Percentiles rank a stretch among this genome's conserved stretches.
These are phyloP conservation scores for Machimus atricapillus DNA, from an alignment of 2,888 invertebrate species.

Conservation along the genomic window DNA sequence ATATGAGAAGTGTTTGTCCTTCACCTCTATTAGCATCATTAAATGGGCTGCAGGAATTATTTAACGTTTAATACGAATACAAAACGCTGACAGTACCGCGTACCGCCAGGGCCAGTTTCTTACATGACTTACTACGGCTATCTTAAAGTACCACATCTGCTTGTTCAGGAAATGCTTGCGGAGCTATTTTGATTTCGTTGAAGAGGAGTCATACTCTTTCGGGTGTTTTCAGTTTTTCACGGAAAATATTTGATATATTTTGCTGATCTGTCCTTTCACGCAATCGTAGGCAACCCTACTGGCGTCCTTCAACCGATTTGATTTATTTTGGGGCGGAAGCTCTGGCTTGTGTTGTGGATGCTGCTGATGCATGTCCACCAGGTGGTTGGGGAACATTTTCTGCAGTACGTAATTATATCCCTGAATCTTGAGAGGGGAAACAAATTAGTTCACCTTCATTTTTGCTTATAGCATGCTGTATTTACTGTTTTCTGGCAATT, in stretches of 20 bases:
- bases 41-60: neutral
- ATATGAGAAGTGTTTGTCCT: neutral
- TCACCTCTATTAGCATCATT: neutral
- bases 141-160: neutral
- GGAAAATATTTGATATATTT: constrained; percentile 60
- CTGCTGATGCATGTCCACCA: constrained; percentile 8
- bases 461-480: neutral
- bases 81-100: neutral
- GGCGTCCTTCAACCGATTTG: constrained; percentile 74
- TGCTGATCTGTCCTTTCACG: constrained; percentile 69
- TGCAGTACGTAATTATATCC: constrained; percentile 86
- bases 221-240: constrained; percentile 57
- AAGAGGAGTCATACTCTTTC: constrained; percentile 1
- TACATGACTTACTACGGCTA: neutral
- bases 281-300: constrained; percentile 83
- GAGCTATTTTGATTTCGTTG: constrained; percentile 14
- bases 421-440: constrained; percentile 62
- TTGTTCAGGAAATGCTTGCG: neutral
- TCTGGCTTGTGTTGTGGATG: constrained; percentile 37
- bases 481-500: constrained; percentile 82
- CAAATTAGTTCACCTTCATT: neutral
- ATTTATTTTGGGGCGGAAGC: constrained; percentile 52
- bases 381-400: constrained; percentile 68
- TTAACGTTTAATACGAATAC: neutral
- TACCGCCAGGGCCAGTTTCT: neutral